Percentiles rank a stretch among this genome's conserved stretches.
Evolutionary conservation across 2,797 vertebrate genomes (phyloP).

Genomic region (Pangasius larnaudii): DNA sequence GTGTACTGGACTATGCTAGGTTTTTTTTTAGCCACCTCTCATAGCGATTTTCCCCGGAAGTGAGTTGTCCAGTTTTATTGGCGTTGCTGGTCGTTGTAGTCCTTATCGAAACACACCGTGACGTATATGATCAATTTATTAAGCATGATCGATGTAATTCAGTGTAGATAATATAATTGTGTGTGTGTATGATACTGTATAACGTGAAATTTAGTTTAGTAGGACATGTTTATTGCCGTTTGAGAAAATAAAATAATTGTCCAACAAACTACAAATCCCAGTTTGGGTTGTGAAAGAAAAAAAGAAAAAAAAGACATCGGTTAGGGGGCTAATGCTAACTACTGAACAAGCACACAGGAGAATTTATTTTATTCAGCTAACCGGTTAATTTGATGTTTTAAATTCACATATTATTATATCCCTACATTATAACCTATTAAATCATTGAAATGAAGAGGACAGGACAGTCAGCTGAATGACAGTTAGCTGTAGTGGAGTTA

Average conservation of each 20-base stretch:
- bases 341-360: not conserved
- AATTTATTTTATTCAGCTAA: not conserved
- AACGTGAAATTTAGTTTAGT: not conserved
- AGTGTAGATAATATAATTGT: not conserved
- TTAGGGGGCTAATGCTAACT: not conserved
- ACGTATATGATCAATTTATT: not conserved
- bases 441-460: not conserved
- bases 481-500: not conserved
- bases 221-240: not conserved
- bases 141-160: not conserved
- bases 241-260: not conserved
- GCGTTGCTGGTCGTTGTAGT: conserved; percentile 74
- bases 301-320: not conserved
- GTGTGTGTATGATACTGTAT: not conserved
- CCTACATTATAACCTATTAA: not conserved
- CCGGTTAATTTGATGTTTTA: not conserved
- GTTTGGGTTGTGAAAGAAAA: not conserved
- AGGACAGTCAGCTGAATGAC: not conserved
- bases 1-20: not conserved
- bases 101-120: rapidly evolving
- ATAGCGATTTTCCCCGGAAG: conserved; percentile 70
- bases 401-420: not conserved
- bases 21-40: conserved; percentile 1
- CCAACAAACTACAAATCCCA: conserved; percentile 20
- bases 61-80: conserved; percentile 77